Conservation (phyloP, 2,888 invertebrate genomes). For the Calameuta pallipes region DNA sequence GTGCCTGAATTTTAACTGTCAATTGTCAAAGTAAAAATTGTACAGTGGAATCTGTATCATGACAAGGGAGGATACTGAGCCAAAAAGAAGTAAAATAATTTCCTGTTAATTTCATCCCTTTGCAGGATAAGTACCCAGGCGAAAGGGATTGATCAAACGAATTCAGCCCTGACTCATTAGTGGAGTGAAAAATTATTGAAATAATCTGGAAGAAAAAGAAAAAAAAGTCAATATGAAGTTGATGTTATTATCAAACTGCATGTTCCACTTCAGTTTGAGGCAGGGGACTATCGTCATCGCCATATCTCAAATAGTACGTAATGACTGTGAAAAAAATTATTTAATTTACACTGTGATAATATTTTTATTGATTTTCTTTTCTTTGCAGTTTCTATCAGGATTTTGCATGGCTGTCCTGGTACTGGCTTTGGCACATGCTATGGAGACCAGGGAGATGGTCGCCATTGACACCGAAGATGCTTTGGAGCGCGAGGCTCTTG, state of each 20-base stretch:
- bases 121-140: background rate
- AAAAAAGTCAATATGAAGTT: constrained; percentile 49
- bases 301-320: constrained; percentile 63
- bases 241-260: constrained; percentile 55
- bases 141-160: background rate
- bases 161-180: background rate
- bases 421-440: constrained; percentile 63
- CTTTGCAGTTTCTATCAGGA: constrained; percentile 56
- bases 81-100: background rate
- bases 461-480: constrained; percentile 65
- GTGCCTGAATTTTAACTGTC: background rate
- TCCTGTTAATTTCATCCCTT: background rate
- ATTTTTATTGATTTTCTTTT: background rate
- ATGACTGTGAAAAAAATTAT: background rate
- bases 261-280: constrained; percentile 61
- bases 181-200: constrained; percentile 37
- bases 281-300: constrained; percentile 66
- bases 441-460: constrained; percentile 64
- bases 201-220: constrained; percentile 21
- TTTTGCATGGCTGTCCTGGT: constrained; percentile 60
- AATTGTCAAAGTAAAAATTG: background rate
- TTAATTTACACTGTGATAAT: background rate
- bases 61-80: background rate
- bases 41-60: background rate
- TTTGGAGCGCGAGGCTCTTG: constrained; percentile 61